Conservation (phyloP, 2,113 vertebrate species). For the Phalacrocorax pelagicus region DNA sequence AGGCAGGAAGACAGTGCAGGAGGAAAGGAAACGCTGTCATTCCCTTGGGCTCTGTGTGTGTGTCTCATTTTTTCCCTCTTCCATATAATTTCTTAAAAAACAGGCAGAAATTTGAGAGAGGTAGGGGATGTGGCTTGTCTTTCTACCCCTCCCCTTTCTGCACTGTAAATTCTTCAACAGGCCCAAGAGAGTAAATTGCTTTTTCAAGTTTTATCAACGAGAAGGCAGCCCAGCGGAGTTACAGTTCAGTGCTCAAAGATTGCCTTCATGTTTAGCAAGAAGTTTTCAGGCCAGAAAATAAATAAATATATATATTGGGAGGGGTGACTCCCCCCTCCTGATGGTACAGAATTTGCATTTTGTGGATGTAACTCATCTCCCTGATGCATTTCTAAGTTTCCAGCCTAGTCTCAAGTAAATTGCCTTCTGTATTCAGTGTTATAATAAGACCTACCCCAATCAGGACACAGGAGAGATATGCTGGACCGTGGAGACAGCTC, state of each 20-base stretch:
- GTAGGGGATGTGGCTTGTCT: not conserved
- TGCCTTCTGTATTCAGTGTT: not conserved
- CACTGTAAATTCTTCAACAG: constrained; percentile 32
- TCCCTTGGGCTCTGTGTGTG: not conserved
- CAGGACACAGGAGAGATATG: not conserved
- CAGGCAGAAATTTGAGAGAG: not conserved
- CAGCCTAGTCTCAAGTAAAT: not conserved
- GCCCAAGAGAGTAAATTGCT: constrained; percentile 17
- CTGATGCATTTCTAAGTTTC: not conserved
- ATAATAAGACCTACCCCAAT: not conserved
- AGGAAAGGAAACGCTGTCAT: not conserved
- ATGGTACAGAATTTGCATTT: not conserved
- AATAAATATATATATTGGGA: not conserved
- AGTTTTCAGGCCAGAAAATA: not conserved
- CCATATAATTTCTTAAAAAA: not conserved
- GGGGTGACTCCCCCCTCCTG: not conserved
- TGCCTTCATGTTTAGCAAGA: not conserved
- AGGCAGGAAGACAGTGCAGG: not conserved
- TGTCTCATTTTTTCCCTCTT: not conserved
- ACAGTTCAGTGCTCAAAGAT: constrained; percentile 33
- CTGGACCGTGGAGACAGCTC: not conserved
- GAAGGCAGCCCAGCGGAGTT: constrained; percentile 8
- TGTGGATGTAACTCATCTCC: not conserved
- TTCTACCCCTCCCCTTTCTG: not conserved
- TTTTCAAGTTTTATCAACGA: constrained; percentile 53